Percentiles rank a stretch among this genome's conserved stretches.
phyloP scores from a whole-genome alignment of 2,797 vertebrate genomes.

The Takifugu rubripes region DNA sequence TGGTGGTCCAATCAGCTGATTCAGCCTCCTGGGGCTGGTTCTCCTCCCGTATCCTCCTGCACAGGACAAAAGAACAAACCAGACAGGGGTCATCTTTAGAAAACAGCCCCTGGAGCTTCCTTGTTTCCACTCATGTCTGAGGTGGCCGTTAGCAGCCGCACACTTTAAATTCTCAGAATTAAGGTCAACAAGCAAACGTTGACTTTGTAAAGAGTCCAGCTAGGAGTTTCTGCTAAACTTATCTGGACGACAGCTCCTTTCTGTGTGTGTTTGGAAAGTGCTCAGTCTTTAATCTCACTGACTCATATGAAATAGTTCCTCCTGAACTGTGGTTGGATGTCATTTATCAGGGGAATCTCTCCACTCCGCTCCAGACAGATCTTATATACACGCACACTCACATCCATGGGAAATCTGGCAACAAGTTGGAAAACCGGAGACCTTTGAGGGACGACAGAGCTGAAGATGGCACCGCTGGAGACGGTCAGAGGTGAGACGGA shows the following conservation, averaged over 20 bases:
- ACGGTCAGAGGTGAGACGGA: too few species aligned
- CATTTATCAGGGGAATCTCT: too few species aligned
- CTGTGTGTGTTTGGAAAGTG: neutral
- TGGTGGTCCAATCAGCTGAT: constrained; percentile 1
- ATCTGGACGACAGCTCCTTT: constrained; percentile 6
- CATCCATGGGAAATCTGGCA: too few species aligned
- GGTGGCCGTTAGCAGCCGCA: neutral
- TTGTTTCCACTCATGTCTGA: neutral
- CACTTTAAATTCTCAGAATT: constrained; percentile 22
- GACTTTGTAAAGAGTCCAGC: constrained; percentile 8
- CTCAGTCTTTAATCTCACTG: too few species aligned
- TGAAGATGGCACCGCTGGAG: too few species aligned
- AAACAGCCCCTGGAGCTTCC: constrained; percentile 16
- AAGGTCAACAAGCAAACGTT: constrained; percentile 35
- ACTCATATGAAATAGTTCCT: too few species aligned
- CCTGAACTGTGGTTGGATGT: too few species aligned
- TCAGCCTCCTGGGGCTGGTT: constrained; percentile 1
- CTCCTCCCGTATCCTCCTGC: constrained; percentile 2
- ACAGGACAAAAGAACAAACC: constrained; percentile 21
- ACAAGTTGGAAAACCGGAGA: too few species aligned
- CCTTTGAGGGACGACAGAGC: too few species aligned
- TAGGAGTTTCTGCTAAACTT: constrained; percentile 17
- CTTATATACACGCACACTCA: too few species aligned
- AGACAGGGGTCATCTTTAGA: constrained; percentile 20
- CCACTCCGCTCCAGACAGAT: too few species aligned